Conservation (phyloP, 2,888 invertebrate genomes). For the Cacoxenus indagator region DNA sequence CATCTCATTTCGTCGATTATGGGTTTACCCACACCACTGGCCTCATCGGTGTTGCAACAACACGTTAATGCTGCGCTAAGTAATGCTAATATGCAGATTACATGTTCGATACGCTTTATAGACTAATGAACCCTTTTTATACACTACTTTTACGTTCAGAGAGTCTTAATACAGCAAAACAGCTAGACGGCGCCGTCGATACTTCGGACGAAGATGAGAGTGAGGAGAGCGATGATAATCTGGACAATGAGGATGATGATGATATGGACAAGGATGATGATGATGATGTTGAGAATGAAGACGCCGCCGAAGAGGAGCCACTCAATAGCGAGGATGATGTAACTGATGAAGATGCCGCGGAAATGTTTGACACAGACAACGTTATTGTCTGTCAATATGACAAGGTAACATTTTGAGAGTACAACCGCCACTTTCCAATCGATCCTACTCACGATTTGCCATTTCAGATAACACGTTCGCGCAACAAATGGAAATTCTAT, state of each 20-base stretch:
- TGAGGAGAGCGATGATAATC: constrained; percentile 81
- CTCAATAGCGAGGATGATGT: constrained; percentile 97
- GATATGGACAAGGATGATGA: constrained; percentile 79
- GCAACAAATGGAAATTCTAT: constrained; percentile 99
- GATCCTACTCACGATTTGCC: not conserved
- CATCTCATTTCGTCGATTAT: constrained; percentile 92
- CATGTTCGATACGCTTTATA: constrained; percentile 15
- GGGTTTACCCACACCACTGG: constrained; percentile 85
- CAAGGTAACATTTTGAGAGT: constrained; percentile 77
- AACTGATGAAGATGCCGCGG: constrained; percentile 94
- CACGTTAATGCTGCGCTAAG: constrained; percentile 87
- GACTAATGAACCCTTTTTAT: not conserved
- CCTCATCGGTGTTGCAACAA: constrained; percentile 87
- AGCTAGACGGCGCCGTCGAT: constrained; percentile 78
- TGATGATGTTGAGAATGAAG: constrained; percentile 76
- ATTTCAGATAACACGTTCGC: constrained; percentile 91
- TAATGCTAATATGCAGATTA: constrained; percentile 72
- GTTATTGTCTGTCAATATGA: constrained; percentile 99
- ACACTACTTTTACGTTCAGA: constrained; percentile 47
- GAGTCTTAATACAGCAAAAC: constrained; percentile 67
- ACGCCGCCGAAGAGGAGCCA: constrained; percentile 88
- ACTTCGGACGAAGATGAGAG: constrained; percentile 84
- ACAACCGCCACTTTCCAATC: too few relatives aligned
- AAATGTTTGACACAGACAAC: constrained; percentile 98
- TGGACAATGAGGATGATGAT: constrained; percentile 82